Evolutionary conservation across 2,113 vertebrate species (phyloP).

Genomic region (Pachypanchax playfairii): DNA sequence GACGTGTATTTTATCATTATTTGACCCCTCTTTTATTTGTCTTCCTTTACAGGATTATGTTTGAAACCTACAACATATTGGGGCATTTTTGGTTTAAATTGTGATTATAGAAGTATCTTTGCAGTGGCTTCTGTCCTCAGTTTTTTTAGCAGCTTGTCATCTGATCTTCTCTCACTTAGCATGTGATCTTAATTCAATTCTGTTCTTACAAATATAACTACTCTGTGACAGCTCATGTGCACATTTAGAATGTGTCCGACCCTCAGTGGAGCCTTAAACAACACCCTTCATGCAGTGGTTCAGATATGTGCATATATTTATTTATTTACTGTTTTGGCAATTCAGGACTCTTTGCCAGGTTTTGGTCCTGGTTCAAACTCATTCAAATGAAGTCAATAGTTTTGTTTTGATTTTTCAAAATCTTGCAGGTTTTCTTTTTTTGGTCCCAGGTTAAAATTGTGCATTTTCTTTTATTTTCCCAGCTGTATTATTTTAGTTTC

Average conservation of each 20-base stretch:
- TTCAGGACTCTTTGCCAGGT: background rate
- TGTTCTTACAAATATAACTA: constrained; percentile 41
- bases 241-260: constrained; percentile 55
- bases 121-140: background rate
- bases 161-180: constrained; percentile 26
- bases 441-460: background rate
- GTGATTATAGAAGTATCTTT: background rate
- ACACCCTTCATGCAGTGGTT: constrained; percentile 14
- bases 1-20: too few relatives aligned
- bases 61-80: background rate
- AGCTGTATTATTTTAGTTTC: background rate
- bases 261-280: constrained; percentile 25
- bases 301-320: too few relatives aligned
- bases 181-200: constrained; percentile 40
- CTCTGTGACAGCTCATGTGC: constrained; percentile 50
- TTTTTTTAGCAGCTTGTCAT: constrained; percentile 2
- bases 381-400: background rate
- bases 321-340: too few relatives aligned
- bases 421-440: background rate
- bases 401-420: background rate
- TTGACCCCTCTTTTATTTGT: too few relatives aligned
- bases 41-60: background rate
- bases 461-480: too few relatives aligned
- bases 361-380: background rate
- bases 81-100: too few relatives aligned